Evolutionary conservation across 2,797 vertebrate genomes (phyloP).

Genomic region (Trachops cirrhosus): DNA sequence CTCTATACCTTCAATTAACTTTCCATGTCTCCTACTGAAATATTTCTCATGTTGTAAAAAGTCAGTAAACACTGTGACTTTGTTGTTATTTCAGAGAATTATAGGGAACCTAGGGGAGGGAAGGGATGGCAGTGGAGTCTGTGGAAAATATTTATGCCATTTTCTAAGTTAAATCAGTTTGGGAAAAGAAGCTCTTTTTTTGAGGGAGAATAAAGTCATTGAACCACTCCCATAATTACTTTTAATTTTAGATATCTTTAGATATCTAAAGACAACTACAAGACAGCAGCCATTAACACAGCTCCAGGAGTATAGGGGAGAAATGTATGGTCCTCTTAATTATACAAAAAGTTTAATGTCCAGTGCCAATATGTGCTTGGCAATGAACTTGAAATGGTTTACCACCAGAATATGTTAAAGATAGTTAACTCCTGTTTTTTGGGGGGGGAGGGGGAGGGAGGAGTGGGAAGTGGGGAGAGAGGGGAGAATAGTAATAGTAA

Average conservation of each 20-base stretch:
- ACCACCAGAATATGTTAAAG: background rate
- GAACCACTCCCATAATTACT: background rate
- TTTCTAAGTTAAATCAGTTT: conserved; percentile 16
- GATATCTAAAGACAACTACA: background rate
- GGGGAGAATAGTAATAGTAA: background rate
- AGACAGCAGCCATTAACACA: background rate
- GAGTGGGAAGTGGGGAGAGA: background rate
- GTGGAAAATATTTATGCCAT: background rate
- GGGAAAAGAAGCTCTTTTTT: background rate
- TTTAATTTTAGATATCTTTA: background rate
- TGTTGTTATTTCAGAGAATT: conserved; percentile 16
- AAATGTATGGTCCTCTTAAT: background rate
- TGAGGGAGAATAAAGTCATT: background rate
- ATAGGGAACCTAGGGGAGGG: background rate
- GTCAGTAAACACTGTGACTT: conserved; percentile 35
- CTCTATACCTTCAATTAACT: background rate
- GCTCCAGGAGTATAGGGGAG: background rate
- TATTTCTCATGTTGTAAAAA: conserved; percentile 12
- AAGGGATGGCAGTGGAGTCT: background rate
- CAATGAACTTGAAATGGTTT: background rate
- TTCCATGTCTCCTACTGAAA: background rate
- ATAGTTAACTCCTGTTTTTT: background rate
- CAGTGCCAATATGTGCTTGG: background rate
- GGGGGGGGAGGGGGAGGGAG: too few species aligned
- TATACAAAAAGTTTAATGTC: background rate